A percentile compares a stretch with the other conserved stretches of the same genome.
phyloP scores from a whole-genome alignment of 2,888 invertebrate genomes.

The Trichogramma dendrolimi region DNA sequence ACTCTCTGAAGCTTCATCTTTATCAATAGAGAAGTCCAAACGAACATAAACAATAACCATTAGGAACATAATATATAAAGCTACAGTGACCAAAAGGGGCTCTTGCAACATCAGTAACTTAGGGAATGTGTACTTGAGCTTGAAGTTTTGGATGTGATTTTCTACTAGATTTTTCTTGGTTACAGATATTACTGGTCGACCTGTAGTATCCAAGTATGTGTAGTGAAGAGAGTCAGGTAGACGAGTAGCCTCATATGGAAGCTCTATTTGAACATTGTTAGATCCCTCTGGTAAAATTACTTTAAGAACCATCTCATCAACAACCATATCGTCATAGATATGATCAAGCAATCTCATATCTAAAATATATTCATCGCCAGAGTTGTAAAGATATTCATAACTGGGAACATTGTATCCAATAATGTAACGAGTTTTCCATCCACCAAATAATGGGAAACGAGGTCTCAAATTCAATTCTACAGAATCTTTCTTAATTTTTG shows the following conservation, averaged over 20 bases:
- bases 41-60: slow-evolving; percentile 90
- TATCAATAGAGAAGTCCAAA: slow-evolving; percentile 90
- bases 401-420: slow-evolving; percentile 97
- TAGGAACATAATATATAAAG: slow-evolving; percentile 85
- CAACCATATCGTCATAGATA: slow-evolving; percentile 92
- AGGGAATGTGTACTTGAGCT: slow-evolving; percentile 83
- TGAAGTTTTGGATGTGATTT: slow-evolving; percentile 93
- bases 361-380: slow-evolving; percentile 74
- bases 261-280: slow-evolving; percentile 71
- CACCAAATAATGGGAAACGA: slow-evolving; percentile 95
- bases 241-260: slow-evolving; percentile 78
- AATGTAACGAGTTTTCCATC: slow-evolving; percentile 97
- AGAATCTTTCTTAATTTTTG: slow-evolving; percentile 81
- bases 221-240: slow-evolving; percentile 73
- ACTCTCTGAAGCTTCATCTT: slow-evolving; percentile 59
- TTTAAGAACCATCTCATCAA: slow-evolving; percentile 82
- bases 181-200: slow-evolving; percentile 83
- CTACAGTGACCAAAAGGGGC: slow-evolving; percentile 82
- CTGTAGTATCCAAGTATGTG: slow-evolving; percentile 93
- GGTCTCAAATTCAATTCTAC: slow-evolving; percentile 95
- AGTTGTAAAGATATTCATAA: slow-evolving; percentile 87
- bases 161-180: slow-evolving; percentile 85
- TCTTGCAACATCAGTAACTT: slow-evolving; percentile 85
- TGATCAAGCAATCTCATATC: slow-evolving; percentile 96
- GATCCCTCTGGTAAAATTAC: slow-evolving; percentile 93